phyloP scores from a whole-genome alignment of 1,140 invertebrate genomes.

The Dendroctonus ponderosae region DNA sequence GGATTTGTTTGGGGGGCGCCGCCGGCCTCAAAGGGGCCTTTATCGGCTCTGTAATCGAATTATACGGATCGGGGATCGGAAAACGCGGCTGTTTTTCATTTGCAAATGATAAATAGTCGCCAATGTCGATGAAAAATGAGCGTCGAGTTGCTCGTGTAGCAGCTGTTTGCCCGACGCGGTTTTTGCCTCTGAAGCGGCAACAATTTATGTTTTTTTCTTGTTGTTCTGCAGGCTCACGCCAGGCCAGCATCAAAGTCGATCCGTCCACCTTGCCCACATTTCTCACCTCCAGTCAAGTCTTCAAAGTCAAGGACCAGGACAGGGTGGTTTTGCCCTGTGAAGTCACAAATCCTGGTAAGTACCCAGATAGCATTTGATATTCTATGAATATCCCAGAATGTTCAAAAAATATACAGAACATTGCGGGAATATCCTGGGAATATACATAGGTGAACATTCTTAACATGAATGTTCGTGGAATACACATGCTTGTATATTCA shows the following conservation, averaged over 20 bases:
- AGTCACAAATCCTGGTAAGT: constrained; percentile 50
- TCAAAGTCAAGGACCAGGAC: constrained; percentile 50
- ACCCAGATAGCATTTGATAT: no score
- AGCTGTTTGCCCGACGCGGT: no score
- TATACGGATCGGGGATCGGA: neutral
- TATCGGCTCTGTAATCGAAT: no score
- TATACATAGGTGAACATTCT: no score
- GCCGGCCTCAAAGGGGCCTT: no score
- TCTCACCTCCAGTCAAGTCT: constrained; percentile 50
- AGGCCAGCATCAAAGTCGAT: constrained; percentile 48
- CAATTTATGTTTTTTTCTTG: neutral
- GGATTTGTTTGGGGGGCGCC: constrained; percentile 4
- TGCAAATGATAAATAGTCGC: no score
- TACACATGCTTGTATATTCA: no score
- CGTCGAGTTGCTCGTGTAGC: neutral
- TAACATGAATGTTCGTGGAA: no score
- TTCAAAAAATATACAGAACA: no score
- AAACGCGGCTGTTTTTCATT: no score
- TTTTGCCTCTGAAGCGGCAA: neutral
- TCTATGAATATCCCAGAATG: no score
- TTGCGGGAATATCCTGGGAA: no score
- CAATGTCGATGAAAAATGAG: neutral
- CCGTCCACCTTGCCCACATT: constrained; percentile 48
- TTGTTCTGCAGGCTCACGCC: constrained; percentile 43
- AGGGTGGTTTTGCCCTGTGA: constrained; percentile 50